phyloP scores from a whole-genome alignment of 2,888 invertebrate species.

The Antheraea yamamai region DNA sequence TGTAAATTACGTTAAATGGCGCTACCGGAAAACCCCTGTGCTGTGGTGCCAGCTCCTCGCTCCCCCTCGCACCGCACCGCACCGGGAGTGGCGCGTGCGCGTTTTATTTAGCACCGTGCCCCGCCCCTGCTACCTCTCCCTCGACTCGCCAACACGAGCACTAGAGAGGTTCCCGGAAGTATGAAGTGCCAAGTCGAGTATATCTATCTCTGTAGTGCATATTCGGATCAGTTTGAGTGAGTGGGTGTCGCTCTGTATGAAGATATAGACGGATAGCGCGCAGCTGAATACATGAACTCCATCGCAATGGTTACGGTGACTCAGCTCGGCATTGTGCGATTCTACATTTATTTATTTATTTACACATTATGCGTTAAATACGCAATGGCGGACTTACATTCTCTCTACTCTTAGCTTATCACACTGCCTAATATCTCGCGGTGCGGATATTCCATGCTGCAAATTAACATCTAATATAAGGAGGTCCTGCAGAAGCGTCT shows the following conservation, averaged over 20 bases:
- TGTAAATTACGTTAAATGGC: neutral
- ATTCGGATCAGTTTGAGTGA: neutral
- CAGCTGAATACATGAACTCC: neutral
- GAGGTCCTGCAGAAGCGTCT: neutral
- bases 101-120: slow-evolving; percentile 17
- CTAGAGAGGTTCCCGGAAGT: slow-evolving; percentile 46
- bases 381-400: too few species aligned
- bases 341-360: too few species aligned
- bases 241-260: neutral
- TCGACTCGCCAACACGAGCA: slow-evolving; percentile 29
- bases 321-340: neutral
- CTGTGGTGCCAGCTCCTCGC: neutral
- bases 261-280: neutral
- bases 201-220: slow-evolving; percentile 23
- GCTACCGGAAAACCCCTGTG: slow-evolving; percentile 12
- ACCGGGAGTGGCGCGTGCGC: slow-evolving; percentile 21
- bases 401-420: too few species aligned
- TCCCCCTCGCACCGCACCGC: neutral
- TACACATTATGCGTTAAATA: too few species aligned
- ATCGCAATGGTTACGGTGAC: neutral
- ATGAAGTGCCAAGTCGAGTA: slow-evolving; percentile 43
- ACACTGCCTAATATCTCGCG: too few species aligned
- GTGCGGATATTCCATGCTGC: neutral
- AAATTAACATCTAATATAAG: neutral
- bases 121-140: slow-evolving; percentile 28